A percentile compares a stretch with the other conserved stretches of the same genome.
Evolutionary conservation across 2,888 invertebrate genomes (phyloP).

Genomic region (Acrobasis consociella): DNA sequence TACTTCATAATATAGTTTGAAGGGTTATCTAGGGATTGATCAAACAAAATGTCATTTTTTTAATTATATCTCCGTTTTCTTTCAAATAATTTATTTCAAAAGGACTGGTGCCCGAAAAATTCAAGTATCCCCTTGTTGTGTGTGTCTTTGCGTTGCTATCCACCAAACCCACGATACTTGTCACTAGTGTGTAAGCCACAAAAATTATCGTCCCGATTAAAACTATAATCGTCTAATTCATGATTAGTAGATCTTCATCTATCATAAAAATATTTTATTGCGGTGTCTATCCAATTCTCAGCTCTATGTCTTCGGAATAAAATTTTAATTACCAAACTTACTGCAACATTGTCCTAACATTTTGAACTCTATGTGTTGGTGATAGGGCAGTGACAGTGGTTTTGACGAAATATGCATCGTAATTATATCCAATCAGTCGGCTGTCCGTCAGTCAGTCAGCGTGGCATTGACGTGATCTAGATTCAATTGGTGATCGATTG

Average conservation of each 20-base stretch:
- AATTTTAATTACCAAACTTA: neutral
- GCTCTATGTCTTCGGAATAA: constrained; percentile 5
- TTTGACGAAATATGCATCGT: constrained; percentile 74
- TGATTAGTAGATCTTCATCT: constrained; percentile 5
- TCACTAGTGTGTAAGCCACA: no score
- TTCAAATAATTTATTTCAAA: no score
- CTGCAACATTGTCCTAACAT: neutral
- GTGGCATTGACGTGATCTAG: constrained; percentile 56
- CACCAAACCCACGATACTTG: no score
- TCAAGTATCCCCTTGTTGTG: no score
- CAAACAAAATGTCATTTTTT: no score
- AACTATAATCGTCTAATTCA: neutral
- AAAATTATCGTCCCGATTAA: neutral
- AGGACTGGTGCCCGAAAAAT: no score
- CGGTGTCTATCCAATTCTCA: constrained; percentile 8
- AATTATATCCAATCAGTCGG: constrained; percentile 76
- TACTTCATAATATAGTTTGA: no score
- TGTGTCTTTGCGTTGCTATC: no score
- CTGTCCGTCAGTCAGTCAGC: constrained; percentile 68
- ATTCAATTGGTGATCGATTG: constrained; percentile 57
- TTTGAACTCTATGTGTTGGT: constrained; percentile 12
- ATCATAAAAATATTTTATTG: neutral
- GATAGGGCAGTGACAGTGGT: constrained; percentile 10
- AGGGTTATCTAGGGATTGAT: no score
- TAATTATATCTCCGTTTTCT: no score